Percentiles rank a stretch among this genome's conserved stretches.
These are phyloP conservation scores for Neodiprion fabricii DNA, from an alignment of 1,140 invertebrate species.

Conservation along the genomic window DNA sequence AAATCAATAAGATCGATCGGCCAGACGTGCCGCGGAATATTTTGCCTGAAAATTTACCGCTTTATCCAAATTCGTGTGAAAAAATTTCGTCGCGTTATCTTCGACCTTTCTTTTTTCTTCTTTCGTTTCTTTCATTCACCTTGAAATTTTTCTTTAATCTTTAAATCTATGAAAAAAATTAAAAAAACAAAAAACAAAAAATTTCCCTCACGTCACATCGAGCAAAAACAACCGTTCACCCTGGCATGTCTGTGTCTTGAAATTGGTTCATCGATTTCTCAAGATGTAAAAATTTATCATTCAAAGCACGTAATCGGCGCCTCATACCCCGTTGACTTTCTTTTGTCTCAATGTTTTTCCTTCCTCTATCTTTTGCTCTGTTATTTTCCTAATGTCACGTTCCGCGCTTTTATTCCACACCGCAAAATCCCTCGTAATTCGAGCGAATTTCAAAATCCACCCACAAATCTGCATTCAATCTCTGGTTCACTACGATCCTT, in stretches of 20 bases:
- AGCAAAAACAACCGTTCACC: no score
- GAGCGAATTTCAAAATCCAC: neutral
- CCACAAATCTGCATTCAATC: neutral
- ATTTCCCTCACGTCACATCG: neutral
- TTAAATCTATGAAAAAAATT: no score
- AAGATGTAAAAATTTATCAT: constrained; percentile 33
- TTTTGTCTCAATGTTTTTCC: constrained; percentile 24
- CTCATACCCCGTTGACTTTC: constrained; percentile 31
- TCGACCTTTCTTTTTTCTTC: no score
- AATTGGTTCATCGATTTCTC: constrained; percentile 14
- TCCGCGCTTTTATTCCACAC: neutral
- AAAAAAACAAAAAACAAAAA: neutral
- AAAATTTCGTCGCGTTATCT: no score
- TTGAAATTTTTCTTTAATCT: no score
- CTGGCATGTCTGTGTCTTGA: neutral
- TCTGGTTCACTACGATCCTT: neutral
- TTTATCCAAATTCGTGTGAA: no score
- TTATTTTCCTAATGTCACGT: neutral
- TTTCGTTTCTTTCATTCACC: no score
- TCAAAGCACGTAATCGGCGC: constrained; percentile 31
- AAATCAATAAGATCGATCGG: no score
- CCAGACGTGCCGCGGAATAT: no score
- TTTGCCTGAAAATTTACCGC: no score
- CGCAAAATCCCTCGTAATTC: neutral
- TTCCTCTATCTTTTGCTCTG: neutral